Base-by-base conservation (phyloP, 2,888 invertebrate species). In the Leucoptera coffeella region DNA sequence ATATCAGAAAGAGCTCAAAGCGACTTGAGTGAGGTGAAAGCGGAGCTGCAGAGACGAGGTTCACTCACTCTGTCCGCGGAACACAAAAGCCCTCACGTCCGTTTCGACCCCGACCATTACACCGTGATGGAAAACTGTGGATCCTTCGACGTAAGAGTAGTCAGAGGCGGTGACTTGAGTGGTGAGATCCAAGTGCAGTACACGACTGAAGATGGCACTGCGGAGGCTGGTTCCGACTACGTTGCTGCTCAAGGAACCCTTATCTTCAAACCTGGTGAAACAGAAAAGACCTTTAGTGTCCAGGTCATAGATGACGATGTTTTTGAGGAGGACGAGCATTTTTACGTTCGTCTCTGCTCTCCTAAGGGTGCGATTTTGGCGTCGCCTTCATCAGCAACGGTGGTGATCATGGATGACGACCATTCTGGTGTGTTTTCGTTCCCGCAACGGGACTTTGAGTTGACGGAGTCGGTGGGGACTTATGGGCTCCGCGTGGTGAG, bases 301-400 rank as follows among this genome's bases (percentile, higher is more conserved):
- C 88, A 92, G 48, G 93, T 99, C 24, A 93, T 99, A 38, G 99
- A 99, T 47, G 99, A 99, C 50, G 99, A 99, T 40, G 88, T 99
- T 1, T 99, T 99, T 57, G 99, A 99, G 55, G 95, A 96, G 51
- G 99, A 99, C 55, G 99, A 99, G 67, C 95, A 99, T 64, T 99
- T 99, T 62, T 99, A 91, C 59, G 82, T 97, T 29, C 82, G 92
- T 13, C 52, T 88, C 29, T 77, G 64, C 34, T 78, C 81, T 43
- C 78, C 82, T 9, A 81, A 82, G 34, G 86, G 90, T 6, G 82
- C 79, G 8, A 57, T 73, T 41, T 69, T 97, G 34, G 80, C 81
- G 11, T 85, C 86, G 32, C 96, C 95, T 2, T 86, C 85, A 37
- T 75, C 91, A 32, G 96, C 97, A 25, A 99, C 97, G 4, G 89